Percentiles rank a stretch among this genome's conserved stretches.
Conservation (phyloP, 2,888 invertebrate genomes). For the Arenicola marina region DNA sequence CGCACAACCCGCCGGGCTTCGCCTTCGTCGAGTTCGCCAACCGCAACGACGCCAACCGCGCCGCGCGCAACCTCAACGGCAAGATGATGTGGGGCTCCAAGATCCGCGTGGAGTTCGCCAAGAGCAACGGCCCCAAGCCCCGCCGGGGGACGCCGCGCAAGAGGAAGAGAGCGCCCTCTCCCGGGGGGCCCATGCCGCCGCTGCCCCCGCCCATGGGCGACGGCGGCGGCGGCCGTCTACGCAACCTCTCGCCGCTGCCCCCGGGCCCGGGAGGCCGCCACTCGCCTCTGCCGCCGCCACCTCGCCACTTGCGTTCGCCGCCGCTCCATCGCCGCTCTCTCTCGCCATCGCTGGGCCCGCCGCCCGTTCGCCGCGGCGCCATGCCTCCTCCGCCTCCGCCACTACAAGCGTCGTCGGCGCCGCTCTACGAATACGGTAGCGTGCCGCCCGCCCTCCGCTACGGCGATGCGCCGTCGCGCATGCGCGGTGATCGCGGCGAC, state of each 20-base stretch:
- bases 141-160: neutral
- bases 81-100: conserved; percentile 1
- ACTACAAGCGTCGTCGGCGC: too few species aligned
- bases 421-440: too few species aligned
- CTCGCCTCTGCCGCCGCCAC: neutral
- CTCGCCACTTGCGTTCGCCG: neutral
- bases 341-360: neutral
- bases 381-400: conserved; percentile 7
- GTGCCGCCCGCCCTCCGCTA: too few species aligned
- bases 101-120: conserved; percentile 8
- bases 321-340: neutral
- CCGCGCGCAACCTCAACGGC: conserved; percentile 2
- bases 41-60: conserved; percentile 2
- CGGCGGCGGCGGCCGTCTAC: neutral
- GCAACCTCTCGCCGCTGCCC: neutral
- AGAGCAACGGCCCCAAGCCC: neutral
- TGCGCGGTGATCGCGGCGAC: neutral
- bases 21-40: conserved; percentile 10
- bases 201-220: neutral
- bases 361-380: neutral
- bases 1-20: conserved; percentile 21
- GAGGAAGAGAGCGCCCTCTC: neutral
- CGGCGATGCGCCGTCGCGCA: too few species aligned
- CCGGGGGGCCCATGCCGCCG: neutral
- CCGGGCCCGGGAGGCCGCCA: neutral